These are phyloP conservation scores for Ploceus nigricollis DNA, from an alignment of 2,113 vertebrate genomes.

Conservation along the genomic window DNA sequence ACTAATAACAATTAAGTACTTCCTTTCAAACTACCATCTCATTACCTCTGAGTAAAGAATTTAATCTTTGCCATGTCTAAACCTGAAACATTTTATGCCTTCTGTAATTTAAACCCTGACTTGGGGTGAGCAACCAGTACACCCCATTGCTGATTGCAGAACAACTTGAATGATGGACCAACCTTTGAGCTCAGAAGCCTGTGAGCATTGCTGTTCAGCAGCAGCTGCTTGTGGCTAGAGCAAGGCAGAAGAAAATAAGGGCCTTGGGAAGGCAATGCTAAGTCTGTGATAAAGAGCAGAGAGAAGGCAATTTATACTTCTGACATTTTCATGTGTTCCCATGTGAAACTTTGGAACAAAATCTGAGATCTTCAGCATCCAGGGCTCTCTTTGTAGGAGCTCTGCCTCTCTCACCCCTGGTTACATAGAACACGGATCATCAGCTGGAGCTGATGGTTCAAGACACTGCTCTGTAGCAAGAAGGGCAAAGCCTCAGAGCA, in stretches of 20 bases:
- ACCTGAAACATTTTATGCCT: neutral
- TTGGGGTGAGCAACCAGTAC: neutral
- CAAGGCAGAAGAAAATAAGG: neutral
- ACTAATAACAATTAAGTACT: neutral
- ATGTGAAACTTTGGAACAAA: neutral
- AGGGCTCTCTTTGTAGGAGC: neutral
- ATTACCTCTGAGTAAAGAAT: neutral
- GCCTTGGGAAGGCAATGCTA: neutral
- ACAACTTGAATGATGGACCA: rapidly evolving
- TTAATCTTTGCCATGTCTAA: neutral
- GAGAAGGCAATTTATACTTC: neutral
- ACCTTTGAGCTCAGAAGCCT: neutral
- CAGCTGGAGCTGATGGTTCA: neutral
- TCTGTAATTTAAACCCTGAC: neutral
- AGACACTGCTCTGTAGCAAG: neutral
- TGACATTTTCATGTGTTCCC: neutral
- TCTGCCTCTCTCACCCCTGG: neutral
- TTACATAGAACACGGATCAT: neutral
- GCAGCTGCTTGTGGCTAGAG: neutral
- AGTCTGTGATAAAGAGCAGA: neutral
- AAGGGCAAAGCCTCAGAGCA: neutral
- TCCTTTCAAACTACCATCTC: neutral
- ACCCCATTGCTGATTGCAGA: neutral
- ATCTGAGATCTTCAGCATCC: neutral
- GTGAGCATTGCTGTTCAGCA: neutral